Evolutionary conservation across 1,140 invertebrate species (phyloP).

Genomic region (Harpegnathos saltator): DNA sequence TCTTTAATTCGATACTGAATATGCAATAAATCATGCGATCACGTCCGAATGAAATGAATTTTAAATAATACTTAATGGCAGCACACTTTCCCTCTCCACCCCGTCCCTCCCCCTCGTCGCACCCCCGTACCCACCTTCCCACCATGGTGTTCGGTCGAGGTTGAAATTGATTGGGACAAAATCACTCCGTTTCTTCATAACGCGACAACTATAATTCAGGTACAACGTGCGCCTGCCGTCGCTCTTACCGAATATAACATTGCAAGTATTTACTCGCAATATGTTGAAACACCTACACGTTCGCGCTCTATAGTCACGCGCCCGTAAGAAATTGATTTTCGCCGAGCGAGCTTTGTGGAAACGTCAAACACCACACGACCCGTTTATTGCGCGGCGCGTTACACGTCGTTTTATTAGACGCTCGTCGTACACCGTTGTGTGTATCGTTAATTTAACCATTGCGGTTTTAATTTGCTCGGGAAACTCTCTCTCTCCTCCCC

Average conservation of each 20-base stretch:
- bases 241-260: conserved; percentile 9
- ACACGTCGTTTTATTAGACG: conserved; percentile 69
- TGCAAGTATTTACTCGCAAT: conserved; percentile 15
- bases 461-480: conserved; percentile 74
- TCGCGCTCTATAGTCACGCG: neutral
- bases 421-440: conserved; percentile 56
- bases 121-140: neutral
- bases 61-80: conserved; percentile 47
- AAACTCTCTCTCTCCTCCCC: neutral
- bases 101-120: too few relatives aligned
- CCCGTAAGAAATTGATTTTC: neutral
- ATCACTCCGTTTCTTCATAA: conserved; percentile 4
- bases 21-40: conserved; percentile 25
- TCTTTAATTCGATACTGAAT: conserved; percentile 21
- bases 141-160: neutral
- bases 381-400: conserved; percentile 61
- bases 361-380: conserved; percentile 66
- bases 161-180: conserved; percentile 33
- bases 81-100: too few relatives aligned
- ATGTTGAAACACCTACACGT: neutral
- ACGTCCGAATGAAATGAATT: conserved; percentile 9
- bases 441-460: conserved; percentile 75
- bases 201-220: neutral
- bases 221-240: neutral
- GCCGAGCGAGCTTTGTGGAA: conserved; percentile 12